Conservation (phyloP, 2,797 vertebrate species). For the Labeo calbasu region DNA sequence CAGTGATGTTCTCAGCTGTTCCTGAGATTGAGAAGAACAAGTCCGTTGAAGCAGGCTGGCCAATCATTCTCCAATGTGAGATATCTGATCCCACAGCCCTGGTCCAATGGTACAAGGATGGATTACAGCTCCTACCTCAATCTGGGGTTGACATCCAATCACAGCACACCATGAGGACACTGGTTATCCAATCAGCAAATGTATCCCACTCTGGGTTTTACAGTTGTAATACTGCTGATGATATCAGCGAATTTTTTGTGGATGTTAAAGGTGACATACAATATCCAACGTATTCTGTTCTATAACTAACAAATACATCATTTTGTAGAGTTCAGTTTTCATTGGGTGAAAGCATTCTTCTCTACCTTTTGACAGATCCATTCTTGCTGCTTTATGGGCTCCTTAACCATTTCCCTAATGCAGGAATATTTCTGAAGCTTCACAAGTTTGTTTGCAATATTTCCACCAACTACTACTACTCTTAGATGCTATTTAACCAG, state of each 20-base stretch:
- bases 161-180: conserved; percentile 74
- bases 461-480: conserved; percentile 49
- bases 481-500: conserved; percentile 59
- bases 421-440: conserved; percentile 61
- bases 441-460: conserved; percentile 55
- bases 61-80: conserved; percentile 79
- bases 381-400: conserved; percentile 61
- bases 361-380: conserved; percentile 61
- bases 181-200: conserved; percentile 75
- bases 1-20: conserved; percentile 81
- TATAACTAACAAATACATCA: conserved; percentile 67
- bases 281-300: conserved; percentile 63
- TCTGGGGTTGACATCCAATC: conserved; percentile 79
- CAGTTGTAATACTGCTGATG: conserved; percentile 75
- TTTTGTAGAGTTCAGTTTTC: conserved; percentile 51
- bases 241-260: conserved; percentile 80
- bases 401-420: conserved; percentile 67
- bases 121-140: conserved; percentile 76
- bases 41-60: conserved; percentile 77
- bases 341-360: conserved; percentile 54
- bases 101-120: conserved; percentile 83
- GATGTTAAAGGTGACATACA: conserved; percentile 88
- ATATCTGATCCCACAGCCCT: conserved; percentile 75
- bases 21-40: conserved; percentile 77
- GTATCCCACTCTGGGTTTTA: conserved; percentile 81